These are phyloP conservation scores for Acanthornis magna DNA, from an alignment of 2,797 vertebrate genomes.

Conservation along the genomic window DNA sequence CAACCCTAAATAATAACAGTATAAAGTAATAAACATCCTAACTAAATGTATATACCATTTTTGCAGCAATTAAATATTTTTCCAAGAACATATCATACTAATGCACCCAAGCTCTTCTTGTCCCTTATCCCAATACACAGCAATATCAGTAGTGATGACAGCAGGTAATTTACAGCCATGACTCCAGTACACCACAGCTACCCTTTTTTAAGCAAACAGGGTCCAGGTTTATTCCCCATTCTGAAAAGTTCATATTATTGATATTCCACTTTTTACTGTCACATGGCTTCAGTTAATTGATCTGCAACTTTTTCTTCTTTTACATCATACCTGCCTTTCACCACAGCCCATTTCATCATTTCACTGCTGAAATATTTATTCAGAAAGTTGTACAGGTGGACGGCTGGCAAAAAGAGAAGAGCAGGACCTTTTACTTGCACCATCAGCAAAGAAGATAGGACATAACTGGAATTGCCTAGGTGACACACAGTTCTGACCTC, in stretches of 20 bases:
- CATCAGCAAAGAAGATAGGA: neutral
- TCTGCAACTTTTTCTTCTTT: neutral
- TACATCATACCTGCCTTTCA: neutral
- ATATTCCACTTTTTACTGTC: neutral
- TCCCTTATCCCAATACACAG: neutral
- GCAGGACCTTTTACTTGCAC: neutral
- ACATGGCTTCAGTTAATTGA: neutral
- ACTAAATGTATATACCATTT: neutral
- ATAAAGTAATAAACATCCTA: neutral
- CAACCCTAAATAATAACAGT: neutral
- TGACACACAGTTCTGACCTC: neutral
- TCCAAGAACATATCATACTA: neutral
- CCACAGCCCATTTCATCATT: neutral
- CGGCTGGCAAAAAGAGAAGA: neutral
- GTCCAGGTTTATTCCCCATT: neutral
- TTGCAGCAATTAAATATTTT: neutral
- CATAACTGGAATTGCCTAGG: neutral
- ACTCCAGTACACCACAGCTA: neutral
- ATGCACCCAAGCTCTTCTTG: neutral
- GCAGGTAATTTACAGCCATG: neutral
- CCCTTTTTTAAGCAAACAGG: neutral
- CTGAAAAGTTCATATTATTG: neutral
- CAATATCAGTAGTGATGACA: neutral
- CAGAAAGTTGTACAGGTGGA: neutral
- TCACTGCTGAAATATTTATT: neutral